These are phyloP conservation scores for Thaumetopoea pityocampa DNA, from an alignment of 1,140 invertebrate genomes.

Conservation along the genomic window DNA sequence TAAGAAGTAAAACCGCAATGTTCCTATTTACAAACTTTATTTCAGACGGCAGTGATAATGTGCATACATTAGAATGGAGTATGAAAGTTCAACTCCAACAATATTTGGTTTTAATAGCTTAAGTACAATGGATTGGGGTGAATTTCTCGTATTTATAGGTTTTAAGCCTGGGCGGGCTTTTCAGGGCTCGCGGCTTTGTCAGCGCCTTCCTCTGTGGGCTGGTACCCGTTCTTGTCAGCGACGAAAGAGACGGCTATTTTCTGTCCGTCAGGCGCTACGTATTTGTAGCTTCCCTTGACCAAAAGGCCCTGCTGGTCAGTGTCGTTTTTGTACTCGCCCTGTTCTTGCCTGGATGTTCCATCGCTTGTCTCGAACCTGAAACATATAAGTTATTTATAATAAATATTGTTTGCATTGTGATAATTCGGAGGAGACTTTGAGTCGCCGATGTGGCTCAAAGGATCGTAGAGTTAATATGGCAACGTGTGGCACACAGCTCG, in stretches of 20 bases:
- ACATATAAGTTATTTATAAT: no score
- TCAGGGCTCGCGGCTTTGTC: conserved; percentile 6
- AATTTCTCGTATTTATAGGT: neutral
- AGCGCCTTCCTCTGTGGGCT: conserved; percentile 67
- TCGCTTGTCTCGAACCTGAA: conserved; percentile 81
- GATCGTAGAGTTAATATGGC: no score
- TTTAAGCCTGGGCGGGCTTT: conserved; percentile 33
- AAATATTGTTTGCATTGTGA: no score
- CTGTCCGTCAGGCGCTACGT: conserved; percentile 80
- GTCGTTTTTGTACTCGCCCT: conserved; percentile 78
- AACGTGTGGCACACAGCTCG: no score
- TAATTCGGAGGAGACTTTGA: no score
- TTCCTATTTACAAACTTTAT: no score
- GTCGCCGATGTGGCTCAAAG: no score
- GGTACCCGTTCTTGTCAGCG: conserved; percentile 87
- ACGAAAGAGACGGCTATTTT: conserved; percentile 79
- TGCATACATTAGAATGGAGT: no score
- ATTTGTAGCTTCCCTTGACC: conserved; percentile 81
- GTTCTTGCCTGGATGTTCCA: conserved; percentile 79
- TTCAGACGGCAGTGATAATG: no score
- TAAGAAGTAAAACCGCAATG: no score
- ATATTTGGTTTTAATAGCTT: conserved; percentile 19
- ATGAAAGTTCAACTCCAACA: no score
- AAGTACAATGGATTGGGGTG: neutral
- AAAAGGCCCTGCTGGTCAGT: conserved; percentile 76